phyloP scores from a whole-genome alignment of 2,797 vertebrate genomes.

The Eidolon dupreanum region DNA sequence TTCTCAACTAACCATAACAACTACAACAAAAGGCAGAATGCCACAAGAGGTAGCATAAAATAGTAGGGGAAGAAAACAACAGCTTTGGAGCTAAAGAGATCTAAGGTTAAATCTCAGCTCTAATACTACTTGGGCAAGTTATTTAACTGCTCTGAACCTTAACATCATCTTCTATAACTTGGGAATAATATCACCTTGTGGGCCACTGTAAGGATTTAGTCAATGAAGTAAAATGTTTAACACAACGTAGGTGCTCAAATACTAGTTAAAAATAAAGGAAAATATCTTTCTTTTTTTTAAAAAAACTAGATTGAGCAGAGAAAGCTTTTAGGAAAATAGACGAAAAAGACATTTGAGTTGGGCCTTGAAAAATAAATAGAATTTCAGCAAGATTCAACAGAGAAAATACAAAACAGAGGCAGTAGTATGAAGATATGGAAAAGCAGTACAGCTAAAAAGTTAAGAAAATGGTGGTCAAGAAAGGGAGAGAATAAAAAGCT shows the following conservation, averaged over 20 bases:
- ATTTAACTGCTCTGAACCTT: not conserved
- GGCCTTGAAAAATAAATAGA: not conserved
- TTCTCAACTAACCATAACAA: not conserved
- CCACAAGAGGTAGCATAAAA: not conserved
- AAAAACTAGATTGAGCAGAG: not conserved
- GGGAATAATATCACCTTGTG: not conserved
- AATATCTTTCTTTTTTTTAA: not conserved
- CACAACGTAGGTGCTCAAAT: not conserved
- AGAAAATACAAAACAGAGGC: not conserved
- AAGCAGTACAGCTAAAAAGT: not conserved
- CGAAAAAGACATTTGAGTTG: not conserved
- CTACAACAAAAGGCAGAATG: conserved; percentile 27
- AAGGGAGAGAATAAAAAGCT: not conserved
- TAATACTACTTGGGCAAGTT: not conserved
- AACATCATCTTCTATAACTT: not conserved
- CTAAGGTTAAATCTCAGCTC: conserved; percentile 12
- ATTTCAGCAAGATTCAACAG: not conserved
- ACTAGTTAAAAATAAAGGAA: not conserved
- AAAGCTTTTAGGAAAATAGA: not conserved
- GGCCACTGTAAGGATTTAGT: not conserved
- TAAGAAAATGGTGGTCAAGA: not conserved
- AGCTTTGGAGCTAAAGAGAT: not conserved
- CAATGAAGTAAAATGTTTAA: conserved; percentile 3
- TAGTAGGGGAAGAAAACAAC: not conserved
- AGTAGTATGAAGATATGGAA: not conserved